A percentile compares a stretch with the other conserved stretches of the same genome.
These are phyloP conservation scores for Rhinella marina DNA, from an alignment of 2,797 vertebrate genomes.

Conservation along the genomic window DNA sequence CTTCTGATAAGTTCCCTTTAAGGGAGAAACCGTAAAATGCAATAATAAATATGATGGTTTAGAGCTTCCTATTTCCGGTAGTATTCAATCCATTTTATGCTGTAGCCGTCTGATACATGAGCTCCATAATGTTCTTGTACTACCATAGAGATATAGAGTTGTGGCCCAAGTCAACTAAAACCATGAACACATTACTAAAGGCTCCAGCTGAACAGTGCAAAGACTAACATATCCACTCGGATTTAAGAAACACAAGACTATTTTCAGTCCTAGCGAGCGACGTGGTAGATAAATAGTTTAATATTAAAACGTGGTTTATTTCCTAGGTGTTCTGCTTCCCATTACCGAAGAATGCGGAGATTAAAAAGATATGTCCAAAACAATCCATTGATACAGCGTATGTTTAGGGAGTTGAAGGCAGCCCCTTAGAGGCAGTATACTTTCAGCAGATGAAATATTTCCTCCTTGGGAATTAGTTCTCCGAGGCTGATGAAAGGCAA, in stretches of 20 bases:
- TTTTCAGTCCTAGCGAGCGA: neutral
- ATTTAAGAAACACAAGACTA: neutral
- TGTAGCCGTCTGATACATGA: neutral
- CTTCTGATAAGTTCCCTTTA: no score
- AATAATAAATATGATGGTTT: no score
- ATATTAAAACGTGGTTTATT: neutral
- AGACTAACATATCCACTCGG: neutral
- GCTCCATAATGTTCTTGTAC: neutral
- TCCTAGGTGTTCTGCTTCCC: neutral
- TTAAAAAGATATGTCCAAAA: neutral
- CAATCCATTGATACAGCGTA: neutral
- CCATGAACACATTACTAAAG: neutral
- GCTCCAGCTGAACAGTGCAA: neutral
- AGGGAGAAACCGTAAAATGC: no score
- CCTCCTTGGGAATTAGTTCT: constrained; percentile 27
- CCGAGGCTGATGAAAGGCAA: constrained; percentile 20
- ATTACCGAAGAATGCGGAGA: neutral
- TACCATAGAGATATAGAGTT: neutral
- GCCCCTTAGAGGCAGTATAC: neutral
- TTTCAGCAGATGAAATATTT: constrained; percentile 32
- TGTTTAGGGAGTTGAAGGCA: constrained; percentile 7
- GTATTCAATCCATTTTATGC: neutral
- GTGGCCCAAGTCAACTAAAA: neutral
- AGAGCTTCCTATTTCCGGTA: neutral
- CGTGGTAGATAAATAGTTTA: neutral